Base-by-base conservation (phyloP, 2,888 invertebrate species). In the Mimas tiliae region DNA sequence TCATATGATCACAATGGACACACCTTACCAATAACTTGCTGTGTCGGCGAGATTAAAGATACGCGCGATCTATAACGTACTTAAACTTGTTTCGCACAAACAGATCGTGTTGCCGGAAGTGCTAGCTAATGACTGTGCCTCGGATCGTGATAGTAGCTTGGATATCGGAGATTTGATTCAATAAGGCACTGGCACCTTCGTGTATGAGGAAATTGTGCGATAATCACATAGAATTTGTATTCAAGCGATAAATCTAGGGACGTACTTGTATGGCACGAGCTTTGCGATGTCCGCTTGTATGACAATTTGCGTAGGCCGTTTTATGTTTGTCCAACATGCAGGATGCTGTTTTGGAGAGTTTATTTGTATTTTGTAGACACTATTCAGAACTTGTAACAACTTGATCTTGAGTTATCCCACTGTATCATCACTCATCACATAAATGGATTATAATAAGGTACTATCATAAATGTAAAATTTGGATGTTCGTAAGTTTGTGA, bases 11-110 rank as follows among this genome's bases (percentile, higher is more conserved):
- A 58, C 58, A 42, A 58, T 58, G 19, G 42, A 58, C 38, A 42
- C 42, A 19, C 58, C 38, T 38, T 42, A 19, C 42, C 66, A 66
- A 63, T 66, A 63, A 38, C 27, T 66, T 63, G 48, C 66, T 27
- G 47, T 14, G 19, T 52, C 27, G 21, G 42, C 69, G 71, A 71
- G 72, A 75, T 69, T 42, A 19, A 75, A 74, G 86, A 86, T 84
- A 84, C 82, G 84, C 85, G 81, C 78, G 84, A 84, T 83, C 78
- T 76, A 86, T 86, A 85, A 86, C 81, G 82, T 83, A 74, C 70
- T 72, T 78, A 50, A 51, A 63, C 50, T 47, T 8, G 65, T 65
- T 33, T 53, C 65, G 8, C 16, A 34, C 51, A 64, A 19, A 50
- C 38, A 51, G 11, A 47, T 68, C 66, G 19, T 48, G 63, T 51